Evolutionary conservation across 2,113 vertebrate species (phyloP), one percentile per base, ranked within the genome.

Genomic region (Agelaius phoeniceus): DNA sequence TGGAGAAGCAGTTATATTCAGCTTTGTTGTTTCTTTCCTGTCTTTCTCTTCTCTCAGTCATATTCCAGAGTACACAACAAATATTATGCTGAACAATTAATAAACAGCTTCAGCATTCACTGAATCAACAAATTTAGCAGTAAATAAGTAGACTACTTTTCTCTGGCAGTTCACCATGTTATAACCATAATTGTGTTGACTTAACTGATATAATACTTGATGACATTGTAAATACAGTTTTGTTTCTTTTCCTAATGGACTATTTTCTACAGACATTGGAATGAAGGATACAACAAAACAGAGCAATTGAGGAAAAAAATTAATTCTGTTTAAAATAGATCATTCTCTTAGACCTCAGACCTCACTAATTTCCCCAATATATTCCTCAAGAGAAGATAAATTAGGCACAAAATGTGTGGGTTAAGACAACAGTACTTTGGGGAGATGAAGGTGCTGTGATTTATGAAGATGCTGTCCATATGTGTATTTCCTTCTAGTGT

Each of bases 131-230:
- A 88, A 91, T 91, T 97, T 93, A 82, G 55, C 77, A 79, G 87
- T 89, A 94, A 97, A 95, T 94, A 96, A 87, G 91, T 95, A 89
- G 66, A 62, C 75, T 91, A 52, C 59, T 95, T 82, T 54, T 87
- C 78, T 89, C 89, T 94, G 92, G 79, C 75, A 94, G 75, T 95
- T 96, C 90, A 90, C 80, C 35, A 68, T 89, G 57, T 95, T 90
- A 94, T 72, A 96, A 85, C 41, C 65, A 51, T 97, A 96, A 96
- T 97, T 97, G 80, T 94, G 87, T 96, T 96, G 89, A 96, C 91
- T 94, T 96, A 94, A 89, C 93, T 9, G 24, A 95, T 87, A 89
- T 69, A 87, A 82, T 87, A 89, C 78, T 96, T 89, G 75, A 96
- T 94, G 81, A 91, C 84, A 96, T 44, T 91, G 79, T 88, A 96